Evolutionary conservation across 2,113 vertebrate species (phyloP).

Genomic region (Ceyx melanurus): DNA sequence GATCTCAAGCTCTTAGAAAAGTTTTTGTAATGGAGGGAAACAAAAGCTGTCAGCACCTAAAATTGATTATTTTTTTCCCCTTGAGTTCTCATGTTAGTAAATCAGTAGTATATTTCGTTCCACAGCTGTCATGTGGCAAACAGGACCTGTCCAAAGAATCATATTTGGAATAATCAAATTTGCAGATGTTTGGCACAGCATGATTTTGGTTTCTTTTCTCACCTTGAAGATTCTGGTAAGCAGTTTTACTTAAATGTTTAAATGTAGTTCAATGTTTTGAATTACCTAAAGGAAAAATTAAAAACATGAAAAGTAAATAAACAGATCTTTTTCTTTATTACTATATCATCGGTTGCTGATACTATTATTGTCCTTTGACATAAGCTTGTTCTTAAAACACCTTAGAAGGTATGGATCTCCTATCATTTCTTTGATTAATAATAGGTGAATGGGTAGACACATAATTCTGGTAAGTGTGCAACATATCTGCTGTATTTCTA

Average conservation of each 20-base stretch:
- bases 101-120: not conserved
- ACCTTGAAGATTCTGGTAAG: slow-evolving; percentile 80
- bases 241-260: not conserved
- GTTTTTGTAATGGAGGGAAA: not conserved
- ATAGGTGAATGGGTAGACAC: not conserved
- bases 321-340: not conserved
- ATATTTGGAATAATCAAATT: slow-evolving; percentile 85
- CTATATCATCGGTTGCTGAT: not conserved
- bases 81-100: not conserved
- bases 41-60: not conserved
- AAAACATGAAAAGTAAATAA: not conserved
- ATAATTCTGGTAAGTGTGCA: not conserved
- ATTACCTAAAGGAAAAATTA: not conserved
- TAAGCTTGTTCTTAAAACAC: not conserved
- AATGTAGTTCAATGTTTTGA: not conserved
- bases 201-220: slow-evolving; percentile 77
- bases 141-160: slow-evolving; percentile 87
- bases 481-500: slow-evolving; percentile 46
- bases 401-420: not conserved
- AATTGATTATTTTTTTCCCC: not conserved
- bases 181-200: slow-evolving; percentile 86
- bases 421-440: not conserved
- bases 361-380: not conserved
- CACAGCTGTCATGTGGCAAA: slow-evolving; percentile 87
- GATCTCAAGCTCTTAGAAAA: not conserved